Evolutionary conservation across 2,797 vertebrate genomes (phyloP).

Genomic region (Amazonetta brasiliensis): DNA sequence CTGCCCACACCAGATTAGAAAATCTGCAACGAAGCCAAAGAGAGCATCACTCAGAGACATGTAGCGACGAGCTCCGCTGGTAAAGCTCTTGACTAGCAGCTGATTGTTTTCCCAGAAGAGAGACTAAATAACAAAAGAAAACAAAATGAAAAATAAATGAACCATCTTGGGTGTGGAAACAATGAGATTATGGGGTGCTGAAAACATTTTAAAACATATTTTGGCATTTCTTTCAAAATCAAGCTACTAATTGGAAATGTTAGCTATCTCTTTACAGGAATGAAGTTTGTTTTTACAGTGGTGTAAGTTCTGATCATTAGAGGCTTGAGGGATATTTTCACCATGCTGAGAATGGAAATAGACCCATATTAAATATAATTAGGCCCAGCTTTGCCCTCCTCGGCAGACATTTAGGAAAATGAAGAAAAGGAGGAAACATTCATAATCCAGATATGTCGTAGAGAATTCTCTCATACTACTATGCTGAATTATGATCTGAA

Average conservation of each 20-base stretch:
- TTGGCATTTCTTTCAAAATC: slow-evolving; percentile 13
- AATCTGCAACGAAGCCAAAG: slow-evolving; percentile 71
- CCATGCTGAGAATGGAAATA: not conserved
- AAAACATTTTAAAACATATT: not conserved
- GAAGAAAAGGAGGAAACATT: not conserved
- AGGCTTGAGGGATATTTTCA: not conserved
- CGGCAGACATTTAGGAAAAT: not conserved
- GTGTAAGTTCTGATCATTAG: not conserved
- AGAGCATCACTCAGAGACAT: slow-evolving; percentile 70
- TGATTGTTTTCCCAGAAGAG: slow-evolving; percentile 85
- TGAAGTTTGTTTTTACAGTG: not conserved
- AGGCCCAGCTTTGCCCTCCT: not conserved
- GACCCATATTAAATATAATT: not conserved
- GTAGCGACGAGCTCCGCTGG: slow-evolving; percentile 67
- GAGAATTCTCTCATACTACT: not conserved
- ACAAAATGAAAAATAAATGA: not conserved
- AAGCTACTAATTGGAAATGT: not conserved
- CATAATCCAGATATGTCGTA: not conserved
- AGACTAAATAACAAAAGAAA: slow-evolving; percentile 57
- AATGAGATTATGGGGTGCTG: not conserved
- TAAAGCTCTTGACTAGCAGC: slow-evolving; percentile 70
- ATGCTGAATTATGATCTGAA: not conserved
- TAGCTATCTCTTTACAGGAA: not conserved
- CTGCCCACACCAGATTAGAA: slow-evolving; percentile 80
- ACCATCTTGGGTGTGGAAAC: not conserved